A percentile compares a stretch with the other conserved stretches of the same genome.
Conservation (phyloP, 2,113 vertebrate genomes). For the Mystacornis crossleyi region DNA sequence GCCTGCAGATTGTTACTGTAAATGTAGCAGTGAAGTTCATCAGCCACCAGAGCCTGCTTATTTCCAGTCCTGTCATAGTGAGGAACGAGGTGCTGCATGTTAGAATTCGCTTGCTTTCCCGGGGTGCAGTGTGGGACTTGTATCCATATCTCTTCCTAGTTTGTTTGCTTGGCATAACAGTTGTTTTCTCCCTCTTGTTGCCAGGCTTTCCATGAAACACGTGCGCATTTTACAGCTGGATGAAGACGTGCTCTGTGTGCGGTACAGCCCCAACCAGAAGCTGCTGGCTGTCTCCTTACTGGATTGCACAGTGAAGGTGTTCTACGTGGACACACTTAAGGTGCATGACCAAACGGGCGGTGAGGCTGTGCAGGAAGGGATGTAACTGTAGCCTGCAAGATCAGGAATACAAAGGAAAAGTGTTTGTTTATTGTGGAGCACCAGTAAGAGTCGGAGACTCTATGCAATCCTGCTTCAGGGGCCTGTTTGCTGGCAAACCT, state of each 20-base stretch:
- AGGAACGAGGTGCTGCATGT: background rate
- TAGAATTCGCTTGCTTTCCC: background rate
- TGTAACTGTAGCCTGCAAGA: background rate
- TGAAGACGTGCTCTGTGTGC: constrained; percentile 92
- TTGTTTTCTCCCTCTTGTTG: background rate
- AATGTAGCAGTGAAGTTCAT: background rate
- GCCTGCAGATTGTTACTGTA: background rate
- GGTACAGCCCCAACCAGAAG: constrained; percentile 87
- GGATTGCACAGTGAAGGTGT: constrained; percentile 95
- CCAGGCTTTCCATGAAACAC: constrained; percentile 88
- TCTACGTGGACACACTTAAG: constrained; percentile 93
- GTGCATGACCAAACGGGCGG: constrained; percentile 30
- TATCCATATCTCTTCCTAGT: background rate
- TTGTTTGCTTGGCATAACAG: background rate
- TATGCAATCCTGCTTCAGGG: background rate
- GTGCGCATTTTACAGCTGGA: constrained; percentile 88
- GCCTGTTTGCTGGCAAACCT: background rate
- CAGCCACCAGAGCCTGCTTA: background rate
- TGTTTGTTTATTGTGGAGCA: fast-evolving
- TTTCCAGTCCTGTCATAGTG: background rate
- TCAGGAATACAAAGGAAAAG: background rate
- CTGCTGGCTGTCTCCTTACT: constrained; percentile 90
- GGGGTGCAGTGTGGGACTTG: background rate
- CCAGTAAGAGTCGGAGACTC: background rate
- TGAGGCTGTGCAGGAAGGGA: background rate